Evolutionary conservation across 1,140 invertebrate species (phyloP).

Genomic region (Stenopsyche tienmushanensis): DNA sequence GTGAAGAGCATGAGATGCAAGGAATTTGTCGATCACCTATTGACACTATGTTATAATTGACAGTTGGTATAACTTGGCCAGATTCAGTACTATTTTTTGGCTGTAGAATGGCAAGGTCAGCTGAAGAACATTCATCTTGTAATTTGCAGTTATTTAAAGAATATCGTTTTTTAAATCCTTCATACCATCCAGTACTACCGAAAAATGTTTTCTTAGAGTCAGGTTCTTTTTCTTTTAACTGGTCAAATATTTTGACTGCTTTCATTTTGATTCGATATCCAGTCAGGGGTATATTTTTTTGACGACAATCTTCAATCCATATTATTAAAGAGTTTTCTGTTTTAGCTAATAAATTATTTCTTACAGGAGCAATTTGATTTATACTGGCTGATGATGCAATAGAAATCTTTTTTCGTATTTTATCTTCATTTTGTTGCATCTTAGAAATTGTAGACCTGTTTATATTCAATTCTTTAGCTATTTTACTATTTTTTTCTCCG

Average conservation of each 20-base stretch:
- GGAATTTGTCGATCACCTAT: too few relatives aligned
- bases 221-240: not conserved
- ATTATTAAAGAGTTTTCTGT: conserved; percentile 4
- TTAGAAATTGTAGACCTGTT: not conserved
- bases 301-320: conserved; percentile 9
- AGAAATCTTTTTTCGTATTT: conserved; percentile 7
- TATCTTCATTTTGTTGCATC: not conserved
- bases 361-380: not conserved
- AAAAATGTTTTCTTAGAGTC: not conserved
- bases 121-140: not conserved
- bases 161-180: conserved; percentile 9
- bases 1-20: too few relatives aligned
- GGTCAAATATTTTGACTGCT: not conserved
- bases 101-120: too few relatives aligned
- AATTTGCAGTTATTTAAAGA: not conserved
- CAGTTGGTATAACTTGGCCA: too few relatives aligned
- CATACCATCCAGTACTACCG: conserved; percentile 10
- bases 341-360: conserved; percentile 10
- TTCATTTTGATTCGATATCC: not conserved
- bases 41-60: too few relatives aligned
- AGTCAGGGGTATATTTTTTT: not conserved
- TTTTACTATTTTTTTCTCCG: not conserved
- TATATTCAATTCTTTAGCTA: not conserved
- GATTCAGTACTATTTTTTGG: too few relatives aligned
- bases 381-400: not conserved